Percentiles rank a stretch among this genome's conserved stretches.
Conservation (phyloP, 2,888 invertebrate species). For the Chouioia cunea region DNA sequence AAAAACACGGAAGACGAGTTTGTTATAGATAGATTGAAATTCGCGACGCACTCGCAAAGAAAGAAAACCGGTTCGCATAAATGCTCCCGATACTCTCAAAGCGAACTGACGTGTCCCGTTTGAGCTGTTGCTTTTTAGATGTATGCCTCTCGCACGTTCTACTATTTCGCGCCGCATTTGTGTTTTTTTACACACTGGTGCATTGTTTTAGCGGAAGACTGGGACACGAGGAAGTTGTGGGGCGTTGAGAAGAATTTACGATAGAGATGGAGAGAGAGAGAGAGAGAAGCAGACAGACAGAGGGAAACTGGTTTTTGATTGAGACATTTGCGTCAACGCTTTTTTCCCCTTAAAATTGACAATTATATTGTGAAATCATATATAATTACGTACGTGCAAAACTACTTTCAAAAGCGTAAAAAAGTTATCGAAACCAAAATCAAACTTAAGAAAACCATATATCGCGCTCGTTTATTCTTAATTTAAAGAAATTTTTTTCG, state of each 20-base stretch:
- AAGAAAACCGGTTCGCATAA: slow-evolving; percentile 33
- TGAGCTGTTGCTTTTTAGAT: not conserved
- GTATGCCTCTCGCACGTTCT: slow-evolving; percentile 48
- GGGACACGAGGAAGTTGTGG: not conserved
- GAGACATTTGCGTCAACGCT: too few species aligned
- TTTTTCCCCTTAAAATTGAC: too few species aligned
- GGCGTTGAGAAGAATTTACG: not conserved
- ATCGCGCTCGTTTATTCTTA: too few species aligned
- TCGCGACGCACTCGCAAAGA: slow-evolving; percentile 37
- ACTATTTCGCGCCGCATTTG: slow-evolving; percentile 42
- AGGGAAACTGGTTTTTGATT: not conserved
- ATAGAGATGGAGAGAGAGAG: not conserved
- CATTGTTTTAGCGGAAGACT: not conserved
- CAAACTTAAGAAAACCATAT: too few species aligned
- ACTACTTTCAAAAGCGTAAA: too few species aligned
- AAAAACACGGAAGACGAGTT: slow-evolving; percentile 22
- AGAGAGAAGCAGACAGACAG: too few species aligned
- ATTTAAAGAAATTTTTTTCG: too few species aligned
- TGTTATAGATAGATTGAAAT: slow-evolving; percentile 45
- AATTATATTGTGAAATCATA: too few species aligned
- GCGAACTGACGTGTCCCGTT: slow-evolving; percentile 21
- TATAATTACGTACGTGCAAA: too few species aligned
- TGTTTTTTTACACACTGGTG: not conserved
- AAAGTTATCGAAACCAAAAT: too few species aligned
- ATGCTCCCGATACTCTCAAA: not conserved